phyloP scores from a whole-genome alignment of 2,113 vertebrate species.

The Jacana jacana region DNA sequence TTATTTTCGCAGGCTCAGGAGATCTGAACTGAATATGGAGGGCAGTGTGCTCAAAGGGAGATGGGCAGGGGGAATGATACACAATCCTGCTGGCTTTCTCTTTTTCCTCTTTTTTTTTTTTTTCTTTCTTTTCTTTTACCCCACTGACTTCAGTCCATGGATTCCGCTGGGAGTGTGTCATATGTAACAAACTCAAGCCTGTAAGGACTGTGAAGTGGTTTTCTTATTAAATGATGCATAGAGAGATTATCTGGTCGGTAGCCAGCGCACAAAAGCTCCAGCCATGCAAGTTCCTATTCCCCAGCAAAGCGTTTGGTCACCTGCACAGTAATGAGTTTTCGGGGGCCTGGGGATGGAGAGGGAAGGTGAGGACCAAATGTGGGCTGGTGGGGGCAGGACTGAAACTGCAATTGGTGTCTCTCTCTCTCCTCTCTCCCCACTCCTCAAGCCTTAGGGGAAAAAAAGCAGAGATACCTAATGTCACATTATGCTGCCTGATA shows the following conservation, averaged over 20 bases:
- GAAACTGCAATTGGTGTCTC: not conserved
- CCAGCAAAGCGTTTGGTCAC: not conserved
- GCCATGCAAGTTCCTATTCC: not conserved
- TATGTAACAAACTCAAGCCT: not conserved
- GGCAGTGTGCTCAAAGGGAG: constrained; percentile 60
- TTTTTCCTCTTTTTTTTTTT: not conserved
- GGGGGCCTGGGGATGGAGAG: not conserved
- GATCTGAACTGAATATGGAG: constrained; percentile 51
- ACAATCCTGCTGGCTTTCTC: not conserved
- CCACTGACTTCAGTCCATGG: not conserved
- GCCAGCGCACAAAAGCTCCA: not conserved
- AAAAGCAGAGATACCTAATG: accelerated
- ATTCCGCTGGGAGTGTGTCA: constrained; percentile 1
- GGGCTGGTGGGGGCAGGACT: not conserved
- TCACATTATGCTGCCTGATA: not conserved
- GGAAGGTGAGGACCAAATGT: not conserved
- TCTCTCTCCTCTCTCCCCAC: not conserved
- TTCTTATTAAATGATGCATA: constrained; percentile 49
- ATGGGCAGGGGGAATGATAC: not conserved
- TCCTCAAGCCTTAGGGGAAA: not conserved
- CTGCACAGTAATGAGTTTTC: not conserved
- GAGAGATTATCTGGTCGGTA: constrained; percentile 33
- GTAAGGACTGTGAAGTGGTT: constrained; percentile 24
- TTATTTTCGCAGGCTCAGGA: constrained; percentile 63
- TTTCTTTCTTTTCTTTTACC: not conserved